These are phyloP conservation scores for Cantharis flavilabris DNA, from an alignment of 2,888 invertebrate genomes.

Conservation along the genomic window DNA sequence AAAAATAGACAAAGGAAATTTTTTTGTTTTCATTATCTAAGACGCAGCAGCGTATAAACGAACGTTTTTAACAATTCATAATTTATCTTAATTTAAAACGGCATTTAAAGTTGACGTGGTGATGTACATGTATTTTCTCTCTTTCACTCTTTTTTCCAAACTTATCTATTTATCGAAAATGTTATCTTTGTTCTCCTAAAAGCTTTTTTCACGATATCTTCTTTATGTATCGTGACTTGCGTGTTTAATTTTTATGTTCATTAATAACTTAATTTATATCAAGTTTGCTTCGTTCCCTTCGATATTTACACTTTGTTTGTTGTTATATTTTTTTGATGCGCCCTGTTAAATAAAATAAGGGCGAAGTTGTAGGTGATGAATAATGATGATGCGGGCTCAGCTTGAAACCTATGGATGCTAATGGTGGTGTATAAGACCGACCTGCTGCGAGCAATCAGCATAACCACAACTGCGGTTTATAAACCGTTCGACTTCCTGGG, in stretches of 20 bases:
- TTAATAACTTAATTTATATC: slow-evolving; percentile 14
- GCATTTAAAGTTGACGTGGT: neutral
- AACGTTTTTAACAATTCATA: slow-evolving; percentile 7
- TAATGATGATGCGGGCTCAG: slow-evolving; percentile 26
- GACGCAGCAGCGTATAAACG: slow-evolving; percentile 13
- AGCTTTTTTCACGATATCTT: neutral
- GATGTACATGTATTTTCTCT: neutral
- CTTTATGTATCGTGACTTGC: slow-evolving; percentile 13
- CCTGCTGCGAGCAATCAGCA: slow-evolving; percentile 32
- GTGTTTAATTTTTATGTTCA: slow-evolving; percentile 6
- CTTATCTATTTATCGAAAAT: slow-evolving; percentile 6
- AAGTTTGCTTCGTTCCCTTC: neutral
- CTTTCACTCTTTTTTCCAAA: neutral
- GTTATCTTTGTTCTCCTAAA: neutral
- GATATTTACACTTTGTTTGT: neutral
- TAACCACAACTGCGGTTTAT: slow-evolving; percentile 17
- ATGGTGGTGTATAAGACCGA: slow-evolving; percentile 27
- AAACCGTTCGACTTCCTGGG: slow-evolving; percentile 20
- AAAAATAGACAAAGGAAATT: neutral
- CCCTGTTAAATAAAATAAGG: slow-evolving; percentile 1
- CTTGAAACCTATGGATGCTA: slow-evolving; percentile 30
- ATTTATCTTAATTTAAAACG: slow-evolving; percentile 21
- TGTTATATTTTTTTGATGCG: neutral
- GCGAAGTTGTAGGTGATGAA: slow-evolving; percentile 9
- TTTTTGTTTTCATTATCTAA: neutral